Conservation (phyloP, 2,888 invertebrate species). For the Halocaridina rubra region DNA sequence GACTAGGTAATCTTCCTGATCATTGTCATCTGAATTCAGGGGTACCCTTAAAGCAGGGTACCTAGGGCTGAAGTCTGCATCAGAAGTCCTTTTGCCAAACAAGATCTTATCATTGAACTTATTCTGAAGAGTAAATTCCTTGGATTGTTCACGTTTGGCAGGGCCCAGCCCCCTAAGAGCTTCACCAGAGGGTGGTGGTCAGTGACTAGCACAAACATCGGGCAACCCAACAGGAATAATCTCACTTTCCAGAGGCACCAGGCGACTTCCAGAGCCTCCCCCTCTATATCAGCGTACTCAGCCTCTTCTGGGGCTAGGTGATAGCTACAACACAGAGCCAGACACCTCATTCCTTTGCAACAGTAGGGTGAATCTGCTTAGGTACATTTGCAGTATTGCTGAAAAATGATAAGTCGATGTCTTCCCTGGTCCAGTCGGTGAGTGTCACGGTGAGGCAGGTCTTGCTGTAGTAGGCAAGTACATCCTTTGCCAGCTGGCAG, state of each 20-base stretch:
- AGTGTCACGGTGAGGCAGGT: background rate
- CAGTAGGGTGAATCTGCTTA: background rate
- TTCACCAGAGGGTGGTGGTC: background rate
- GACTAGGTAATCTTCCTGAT: too few species aligned
- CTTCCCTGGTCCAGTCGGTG: background rate
- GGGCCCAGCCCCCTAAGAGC: too few species aligned
- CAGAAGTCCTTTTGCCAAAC: too few species aligned
- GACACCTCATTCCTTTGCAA: background rate
- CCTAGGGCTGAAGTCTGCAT: too few species aligned
- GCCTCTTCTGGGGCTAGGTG: background rate
- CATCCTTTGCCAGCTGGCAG: background rate
- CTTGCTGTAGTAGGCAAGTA: background rate
- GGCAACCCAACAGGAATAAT: background rate
- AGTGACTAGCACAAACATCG: background rate
- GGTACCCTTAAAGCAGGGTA: too few species aligned
- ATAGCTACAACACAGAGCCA: background rate
- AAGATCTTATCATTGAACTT: too few species aligned
- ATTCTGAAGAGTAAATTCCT: too few species aligned
- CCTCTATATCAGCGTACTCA: background rate
- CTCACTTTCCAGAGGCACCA: background rate
- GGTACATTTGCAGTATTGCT: background rate
- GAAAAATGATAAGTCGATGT: background rate
- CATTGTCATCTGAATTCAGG: too few species aligned
- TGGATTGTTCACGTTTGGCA: too few species aligned
- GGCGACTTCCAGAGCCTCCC: background rate